A percentile compares a stretch with the other conserved stretches of the same genome.
These are phyloP conservation scores for Scomberomorus guttatus DNA, from an alignment of 2,797 vertebrate genomes.

Conservation along the genomic window DNA sequence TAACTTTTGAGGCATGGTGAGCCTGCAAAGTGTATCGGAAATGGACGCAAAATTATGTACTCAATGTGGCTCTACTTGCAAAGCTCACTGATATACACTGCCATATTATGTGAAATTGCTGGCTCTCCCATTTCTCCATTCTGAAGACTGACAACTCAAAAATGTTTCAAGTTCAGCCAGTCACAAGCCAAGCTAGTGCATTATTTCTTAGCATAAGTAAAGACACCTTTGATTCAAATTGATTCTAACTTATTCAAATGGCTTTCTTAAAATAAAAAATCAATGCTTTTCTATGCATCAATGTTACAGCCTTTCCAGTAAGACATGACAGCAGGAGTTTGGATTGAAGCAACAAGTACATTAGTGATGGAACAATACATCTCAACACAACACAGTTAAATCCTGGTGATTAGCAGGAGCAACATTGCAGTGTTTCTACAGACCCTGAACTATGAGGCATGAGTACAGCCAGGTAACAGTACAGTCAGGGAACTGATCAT, in stretches of 20 bases:
- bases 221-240: too few relatives aligned
- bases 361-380: neutral
- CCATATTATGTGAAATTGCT: too few relatives aligned
- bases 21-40: slow-evolving; percentile 9
- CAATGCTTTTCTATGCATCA: too few relatives aligned
- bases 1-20: neutral
- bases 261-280: neutral
- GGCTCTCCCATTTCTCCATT: neutral
- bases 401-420: neutral
- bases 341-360: neutral
- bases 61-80: too few relatives aligned
- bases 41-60: neutral
- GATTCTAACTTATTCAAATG: neutral
- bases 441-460: neutral
- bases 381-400: neutral
- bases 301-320: neutral
- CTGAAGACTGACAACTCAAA: neutral
- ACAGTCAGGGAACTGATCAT: slow-evolving; percentile 3
- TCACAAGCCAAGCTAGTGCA: neutral
- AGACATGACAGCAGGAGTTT: neutral
- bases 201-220: neutral
- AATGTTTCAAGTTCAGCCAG: neutral
- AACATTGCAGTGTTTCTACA: neutral
- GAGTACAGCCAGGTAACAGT: neutral
- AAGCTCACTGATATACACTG: too few relatives aligned